Evolutionary conservation across 2,113 vertebrate genomes (phyloP).

Genomic region (Micronycteris hirsuta): DNA sequence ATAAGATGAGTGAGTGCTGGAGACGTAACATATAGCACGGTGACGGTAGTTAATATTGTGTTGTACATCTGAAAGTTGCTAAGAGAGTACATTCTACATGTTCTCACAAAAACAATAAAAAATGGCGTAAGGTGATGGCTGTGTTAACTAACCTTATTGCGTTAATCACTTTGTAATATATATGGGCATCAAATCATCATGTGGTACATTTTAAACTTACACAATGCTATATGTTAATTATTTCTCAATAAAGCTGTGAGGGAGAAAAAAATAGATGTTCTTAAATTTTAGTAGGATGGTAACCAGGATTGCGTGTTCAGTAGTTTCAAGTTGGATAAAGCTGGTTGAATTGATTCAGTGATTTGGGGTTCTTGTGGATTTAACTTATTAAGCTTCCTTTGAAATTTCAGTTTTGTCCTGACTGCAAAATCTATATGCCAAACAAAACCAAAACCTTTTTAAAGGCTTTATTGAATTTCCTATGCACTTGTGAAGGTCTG

Average conservation of each 20-base stretch:
- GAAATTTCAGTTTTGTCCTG: conserved; percentile 44
- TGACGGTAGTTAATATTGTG: not conserved
- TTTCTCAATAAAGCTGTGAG: not conserved
- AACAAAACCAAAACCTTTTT: conserved; percentile 21
- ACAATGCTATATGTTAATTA: not conserved
- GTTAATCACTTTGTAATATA: not conserved
- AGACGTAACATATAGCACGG: not conserved
- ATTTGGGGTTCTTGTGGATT: not conserved
- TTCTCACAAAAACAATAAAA: not conserved
- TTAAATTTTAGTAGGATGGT: not conserved
- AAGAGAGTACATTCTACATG: not conserved
- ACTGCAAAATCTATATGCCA: conserved; percentile 29
- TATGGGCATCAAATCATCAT: not conserved
- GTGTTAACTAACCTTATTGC: not conserved
- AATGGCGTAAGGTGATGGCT: not conserved
- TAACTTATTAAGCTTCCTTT: conserved; percentile 26
- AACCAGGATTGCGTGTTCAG: not conserved
- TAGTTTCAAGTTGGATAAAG: not conserved
- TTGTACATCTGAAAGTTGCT: not conserved
- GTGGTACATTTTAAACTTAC: not conserved
- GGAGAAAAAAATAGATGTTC: not conserved
- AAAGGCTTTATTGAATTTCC: conserved; percentile 41
- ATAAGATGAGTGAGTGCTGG: not conserved
- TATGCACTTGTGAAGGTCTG: conserved; percentile 55
- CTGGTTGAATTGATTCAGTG: not conserved